These are phyloP conservation scores for human (Homo sapiens) DNA, from an alignment of 2,113 vertebrate genomes.

Conservation along the genomic window DNA sequence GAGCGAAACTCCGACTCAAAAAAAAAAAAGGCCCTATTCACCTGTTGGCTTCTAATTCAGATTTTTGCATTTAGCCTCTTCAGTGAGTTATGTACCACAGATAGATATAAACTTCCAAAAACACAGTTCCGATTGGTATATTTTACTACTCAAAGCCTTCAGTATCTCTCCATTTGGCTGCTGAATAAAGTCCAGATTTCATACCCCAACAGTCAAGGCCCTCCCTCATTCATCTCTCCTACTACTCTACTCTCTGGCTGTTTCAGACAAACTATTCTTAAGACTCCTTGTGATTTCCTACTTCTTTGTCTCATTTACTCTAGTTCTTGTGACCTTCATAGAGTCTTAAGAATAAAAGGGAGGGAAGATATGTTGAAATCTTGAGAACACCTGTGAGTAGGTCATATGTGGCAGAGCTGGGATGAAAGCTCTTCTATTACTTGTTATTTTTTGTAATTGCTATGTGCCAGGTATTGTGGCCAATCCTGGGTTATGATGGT, in stretches of 20 bases:
- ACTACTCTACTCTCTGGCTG: background rate
- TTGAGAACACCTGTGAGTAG: background rate
- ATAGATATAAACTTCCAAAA: background rate
- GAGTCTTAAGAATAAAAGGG: background rate
- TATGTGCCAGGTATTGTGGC: background rate
- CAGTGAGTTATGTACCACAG: background rate
- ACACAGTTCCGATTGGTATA: background rate
- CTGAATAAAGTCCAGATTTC: background rate
- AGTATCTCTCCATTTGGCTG: background rate
- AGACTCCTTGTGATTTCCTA: background rate
- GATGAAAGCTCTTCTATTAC: background rate
- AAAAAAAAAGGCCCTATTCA: background rate
- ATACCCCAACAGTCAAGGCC: background rate
- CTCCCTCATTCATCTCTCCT: background rate
- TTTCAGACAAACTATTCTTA: background rate
- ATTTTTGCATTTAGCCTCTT: background rate
- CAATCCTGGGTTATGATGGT: background rate
- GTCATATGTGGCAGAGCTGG: background rate
- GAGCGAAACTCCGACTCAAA: too few relatives aligned
- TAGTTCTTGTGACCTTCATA: background rate
- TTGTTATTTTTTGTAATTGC: background rate
- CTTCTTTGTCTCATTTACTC: background rate
- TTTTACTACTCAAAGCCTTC: background rate
- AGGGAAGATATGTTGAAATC: background rate
- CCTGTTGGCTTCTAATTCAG: background rate